Evolutionary conservation across 2,888 invertebrate species (phyloP).

Genomic region (Eupeodes latifasciatus): DNA sequence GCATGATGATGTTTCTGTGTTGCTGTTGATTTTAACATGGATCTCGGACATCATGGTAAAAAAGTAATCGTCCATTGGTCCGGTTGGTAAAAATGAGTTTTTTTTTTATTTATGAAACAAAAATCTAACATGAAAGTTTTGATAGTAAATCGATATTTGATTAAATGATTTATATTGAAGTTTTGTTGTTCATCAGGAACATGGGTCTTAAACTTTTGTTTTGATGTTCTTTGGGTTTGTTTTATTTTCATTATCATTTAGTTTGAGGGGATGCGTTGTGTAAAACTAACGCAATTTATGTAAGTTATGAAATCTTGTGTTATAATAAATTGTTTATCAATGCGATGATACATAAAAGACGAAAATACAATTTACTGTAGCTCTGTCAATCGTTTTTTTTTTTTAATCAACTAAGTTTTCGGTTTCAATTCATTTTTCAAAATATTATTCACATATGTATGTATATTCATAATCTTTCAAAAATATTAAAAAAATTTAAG

Average conservation of each 20-base stretch:
- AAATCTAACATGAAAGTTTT: slow-evolving; percentile 29
- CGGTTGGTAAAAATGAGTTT: background rate
- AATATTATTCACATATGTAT: no score
- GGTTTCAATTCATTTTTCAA: no score
- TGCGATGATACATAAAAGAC: no score
- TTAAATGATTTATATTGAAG: slow-evolving; percentile 26
- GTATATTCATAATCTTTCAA: no score
- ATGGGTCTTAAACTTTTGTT: slow-evolving; percentile 29
- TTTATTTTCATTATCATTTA: background rate
- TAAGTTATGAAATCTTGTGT: no score
- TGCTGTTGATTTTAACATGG: background rate
- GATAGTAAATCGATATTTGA: slow-evolving; percentile 40
- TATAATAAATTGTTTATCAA: no score
- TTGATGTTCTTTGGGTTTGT: background rate
- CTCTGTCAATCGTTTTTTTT: no score
- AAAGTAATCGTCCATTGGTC: background rate
- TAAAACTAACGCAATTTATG: no score
- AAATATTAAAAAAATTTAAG: no score
- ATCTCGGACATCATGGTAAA: background rate
- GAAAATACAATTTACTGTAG: no score
- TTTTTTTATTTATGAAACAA: slow-evolving; percentile 13
- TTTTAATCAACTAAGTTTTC: no score
- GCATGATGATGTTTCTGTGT: slow-evolving; percentile 14
- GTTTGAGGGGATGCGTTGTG: background rate
- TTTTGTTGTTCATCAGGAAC: background rate